Percentiles rank a stretch among this genome's conserved stretches.
Conservation (phyloP, 2,113 vertebrate species). For the Cariama cristata region DNA sequence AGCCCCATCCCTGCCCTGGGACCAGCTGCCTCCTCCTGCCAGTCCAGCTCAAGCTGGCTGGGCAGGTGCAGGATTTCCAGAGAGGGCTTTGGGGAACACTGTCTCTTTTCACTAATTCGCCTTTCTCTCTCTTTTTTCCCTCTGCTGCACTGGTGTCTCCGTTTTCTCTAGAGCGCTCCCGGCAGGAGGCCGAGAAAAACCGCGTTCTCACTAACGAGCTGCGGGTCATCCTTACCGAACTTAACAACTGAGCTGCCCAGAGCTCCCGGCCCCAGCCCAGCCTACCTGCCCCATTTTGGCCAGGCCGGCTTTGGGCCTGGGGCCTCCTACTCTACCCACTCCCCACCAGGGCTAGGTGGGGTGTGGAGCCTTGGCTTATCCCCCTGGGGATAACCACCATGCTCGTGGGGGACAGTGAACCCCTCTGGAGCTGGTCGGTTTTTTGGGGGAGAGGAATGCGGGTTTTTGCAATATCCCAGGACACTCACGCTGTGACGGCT, state of each 20-base stretch:
- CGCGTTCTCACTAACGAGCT: conserved; percentile 73
- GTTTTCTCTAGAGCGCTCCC: conserved; percentile 65
- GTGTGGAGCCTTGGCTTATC: background rate
- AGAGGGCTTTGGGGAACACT: background rate
- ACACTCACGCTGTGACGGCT: fast-evolving
- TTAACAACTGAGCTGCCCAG: conserved; percentile 70
- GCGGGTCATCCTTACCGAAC: conserved; percentile 74
- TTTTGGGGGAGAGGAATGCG: background rate
- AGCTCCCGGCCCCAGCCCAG: background rate
- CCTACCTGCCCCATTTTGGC: background rate
- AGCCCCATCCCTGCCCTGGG: fast-evolving
- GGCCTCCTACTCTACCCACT: background rate
- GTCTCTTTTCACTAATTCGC: conserved; percentile 66
- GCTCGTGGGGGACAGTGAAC: background rate
- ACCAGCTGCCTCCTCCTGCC: background rate
- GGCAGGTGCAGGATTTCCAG: background rate
- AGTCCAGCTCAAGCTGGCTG: background rate
- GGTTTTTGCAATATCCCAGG: background rate
- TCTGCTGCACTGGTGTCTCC: conserved; percentile 55
- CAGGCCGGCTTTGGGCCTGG: background rate
- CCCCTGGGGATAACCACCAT: background rate
- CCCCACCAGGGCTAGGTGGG: fast-evolving
- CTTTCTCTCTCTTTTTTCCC: conserved; percentile 68
- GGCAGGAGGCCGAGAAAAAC: conserved; percentile 75
- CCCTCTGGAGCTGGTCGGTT: background rate